These are phyloP conservation scores for Drosophila cardini DNA, from an alignment of 1,140 invertebrate species.

Conservation along the genomic window DNA sequence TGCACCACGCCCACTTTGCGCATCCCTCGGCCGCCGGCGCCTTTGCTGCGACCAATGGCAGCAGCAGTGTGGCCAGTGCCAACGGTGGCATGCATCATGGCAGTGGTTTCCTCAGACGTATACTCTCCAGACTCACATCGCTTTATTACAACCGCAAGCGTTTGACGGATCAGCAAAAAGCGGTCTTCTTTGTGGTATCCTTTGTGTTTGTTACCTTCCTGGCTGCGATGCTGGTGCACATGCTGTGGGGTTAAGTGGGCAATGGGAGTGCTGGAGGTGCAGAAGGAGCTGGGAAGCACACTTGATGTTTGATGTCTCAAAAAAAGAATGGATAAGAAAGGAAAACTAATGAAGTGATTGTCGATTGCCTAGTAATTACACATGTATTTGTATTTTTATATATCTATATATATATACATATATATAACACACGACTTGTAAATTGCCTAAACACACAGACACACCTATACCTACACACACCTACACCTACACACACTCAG, in stretches of 20 bases:
- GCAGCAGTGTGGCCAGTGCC: conserved; percentile 25
- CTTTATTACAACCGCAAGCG: conserved; percentile 78
- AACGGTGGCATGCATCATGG: conserved; percentile 46
- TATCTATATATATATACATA: conserved; percentile 29
- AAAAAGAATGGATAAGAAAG: neutral
- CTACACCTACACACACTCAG: conserved; percentile 46
- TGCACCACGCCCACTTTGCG: conserved; percentile 68
- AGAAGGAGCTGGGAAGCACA: conserved; percentile 23
- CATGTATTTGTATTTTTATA: conserved; percentile 72
- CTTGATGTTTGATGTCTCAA: conserved; percentile 77
- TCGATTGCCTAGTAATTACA: conserved; percentile 55
- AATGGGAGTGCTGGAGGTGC: neutral
- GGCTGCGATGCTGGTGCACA: conserved; percentile 79
- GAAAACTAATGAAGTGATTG: conserved; percentile 53
- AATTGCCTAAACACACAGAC: conserved; percentile 47
- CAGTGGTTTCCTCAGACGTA: conserved; percentile 53
- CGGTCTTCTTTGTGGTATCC: conserved; percentile 79
- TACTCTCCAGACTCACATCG: conserved; percentile 61
- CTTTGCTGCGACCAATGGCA: conserved; percentile 4
- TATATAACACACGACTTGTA: no score
- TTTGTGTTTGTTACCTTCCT: conserved; percentile 80
- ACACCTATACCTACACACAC: conserved; percentile 47
- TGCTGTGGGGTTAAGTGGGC: conserved; percentile 60
- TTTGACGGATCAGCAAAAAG: conserved; percentile 80
- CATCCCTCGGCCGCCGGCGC: conserved; percentile 35